Base-by-base conservation (phyloP, 1,140 invertebrate genomes). In the Thrips palmi region DNA sequence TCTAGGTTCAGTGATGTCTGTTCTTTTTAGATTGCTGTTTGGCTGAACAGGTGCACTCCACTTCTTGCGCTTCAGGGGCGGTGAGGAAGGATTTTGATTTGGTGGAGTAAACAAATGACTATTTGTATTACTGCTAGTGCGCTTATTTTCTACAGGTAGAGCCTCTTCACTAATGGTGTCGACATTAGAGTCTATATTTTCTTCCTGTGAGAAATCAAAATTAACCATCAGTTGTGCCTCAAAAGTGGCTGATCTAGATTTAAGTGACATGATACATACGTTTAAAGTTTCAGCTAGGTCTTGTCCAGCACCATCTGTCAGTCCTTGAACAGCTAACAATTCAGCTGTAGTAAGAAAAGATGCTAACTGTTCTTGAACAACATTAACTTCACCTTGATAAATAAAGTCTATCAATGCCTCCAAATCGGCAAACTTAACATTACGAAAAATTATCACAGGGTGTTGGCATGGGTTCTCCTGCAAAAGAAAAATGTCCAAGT, bases 361-460 rank as follows among this genome's bases (percentile, higher is more conserved):
- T 5, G 64, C 59, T 22, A 76, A 52, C 41, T 70, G 62, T 42
- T 74, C 69, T 48, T 74, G 69, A 39, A 67, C 63, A 2, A 75
- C 70, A 43, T 73, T 74, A 8, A 75, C 72, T 58, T 75, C 70
- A 17, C 67, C 67, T 48, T 70, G 62, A 52, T 85, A 86, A 73
- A 86, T 86, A 51, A 86, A 86, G 52, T 82, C 74, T 15, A 87
- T 67, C 36, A 87, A 70, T 14, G 77, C 77, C 48, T 71, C 70
- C 47, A 88, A 63, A 57, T 86, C 79, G 46, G 77, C 73, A 48
- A 70, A 83, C 51, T 76, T 77, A 27, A 86, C 76, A 57, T 85
- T 83, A 50, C 74, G 70, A 50, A 87, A 78, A 58, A 86, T 81
- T 41, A 87, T 77, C 27, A 87, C 77, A 38, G 81, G 82, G 63